Evolutionary conservation across 2,888 invertebrate species (phyloP).

Genomic region (Nasonovia ribisnigri): DNA sequence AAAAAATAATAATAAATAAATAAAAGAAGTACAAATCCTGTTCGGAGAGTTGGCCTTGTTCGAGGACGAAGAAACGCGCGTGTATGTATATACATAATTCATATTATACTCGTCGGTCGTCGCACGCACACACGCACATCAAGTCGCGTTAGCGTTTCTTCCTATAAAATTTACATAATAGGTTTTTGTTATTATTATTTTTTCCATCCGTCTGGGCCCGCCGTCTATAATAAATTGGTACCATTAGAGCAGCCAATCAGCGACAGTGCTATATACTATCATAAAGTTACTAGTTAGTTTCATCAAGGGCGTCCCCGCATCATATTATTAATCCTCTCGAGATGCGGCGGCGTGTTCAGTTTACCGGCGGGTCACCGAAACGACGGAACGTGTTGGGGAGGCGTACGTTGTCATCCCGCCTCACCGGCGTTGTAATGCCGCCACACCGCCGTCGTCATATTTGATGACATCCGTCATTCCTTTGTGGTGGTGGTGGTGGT

Average conservation of each 20-base stretch:
- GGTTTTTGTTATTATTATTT: slow-evolving; percentile 29
- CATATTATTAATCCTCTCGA: neutral
- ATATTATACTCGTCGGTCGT: neutral
- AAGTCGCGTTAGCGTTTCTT: slow-evolving; percentile 18
- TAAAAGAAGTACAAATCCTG: slow-evolving; percentile 44
- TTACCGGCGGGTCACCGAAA: neutral
- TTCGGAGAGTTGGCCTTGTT: slow-evolving; percentile 62
- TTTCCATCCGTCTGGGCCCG: neutral
- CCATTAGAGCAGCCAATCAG: neutral
- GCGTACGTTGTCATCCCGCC: neutral
- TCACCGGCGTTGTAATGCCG: neutral
- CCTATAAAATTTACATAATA: slow-evolving; percentile 50
- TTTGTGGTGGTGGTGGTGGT: neutral
- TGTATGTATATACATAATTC: neutral
- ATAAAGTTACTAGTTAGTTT: neutral
- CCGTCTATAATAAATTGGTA: neutral
- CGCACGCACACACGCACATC: neutral
- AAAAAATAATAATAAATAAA: slow-evolving; percentile 43
- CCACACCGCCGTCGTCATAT: neutral
- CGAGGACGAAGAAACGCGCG: slow-evolving; percentile 58
- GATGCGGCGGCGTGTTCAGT: neutral
- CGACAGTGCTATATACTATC: neutral
- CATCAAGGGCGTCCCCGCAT: neutral
- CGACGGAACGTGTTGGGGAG: neutral
- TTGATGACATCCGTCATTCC: neutral